phyloP scores from a whole-genome alignment of 2,113 vertebrate species.

The Emydocephalus ijimae region DNA sequence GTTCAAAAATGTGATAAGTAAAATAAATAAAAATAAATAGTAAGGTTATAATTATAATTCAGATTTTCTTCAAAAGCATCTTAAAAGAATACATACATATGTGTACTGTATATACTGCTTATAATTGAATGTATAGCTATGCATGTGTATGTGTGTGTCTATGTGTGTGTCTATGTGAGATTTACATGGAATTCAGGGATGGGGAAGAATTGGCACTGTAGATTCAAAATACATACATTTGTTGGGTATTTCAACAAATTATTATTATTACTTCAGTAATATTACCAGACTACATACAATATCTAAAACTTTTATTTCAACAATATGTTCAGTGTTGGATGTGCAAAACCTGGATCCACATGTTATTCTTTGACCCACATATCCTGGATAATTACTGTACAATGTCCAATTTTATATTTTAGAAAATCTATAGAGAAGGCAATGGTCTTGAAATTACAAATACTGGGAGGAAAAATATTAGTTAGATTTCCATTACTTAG shows the following conservation, averaged over 20 bases:
- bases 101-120: not conserved
- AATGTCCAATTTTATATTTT: not conserved
- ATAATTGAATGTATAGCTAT: not conserved
- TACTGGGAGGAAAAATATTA: not conserved
- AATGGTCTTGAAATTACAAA: not conserved
- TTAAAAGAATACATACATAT: not conserved
- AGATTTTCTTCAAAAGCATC: not conserved
- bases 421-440: not conserved
- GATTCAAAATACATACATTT: not conserved
- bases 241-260: not conserved
- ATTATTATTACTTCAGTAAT: not conserved
- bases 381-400: not conserved
- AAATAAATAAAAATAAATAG: not conserved
- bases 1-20: not conserved
- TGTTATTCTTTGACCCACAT: not conserved
- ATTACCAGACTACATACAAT: not conserved
- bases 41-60: not conserved
- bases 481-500: not conserved
- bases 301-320: not conserved
- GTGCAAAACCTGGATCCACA: not conserved
- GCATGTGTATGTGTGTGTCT: not conserved
- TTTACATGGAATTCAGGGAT: not conserved
- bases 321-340: not conserved
- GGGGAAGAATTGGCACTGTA: not conserved
- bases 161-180: not conserved